Percentiles rank a stretch among this genome's conserved stretches.
Evolutionary conservation across 2,113 vertebrate species (phyloP).

Genomic region (Hippoglossus stenolepis): DNA sequence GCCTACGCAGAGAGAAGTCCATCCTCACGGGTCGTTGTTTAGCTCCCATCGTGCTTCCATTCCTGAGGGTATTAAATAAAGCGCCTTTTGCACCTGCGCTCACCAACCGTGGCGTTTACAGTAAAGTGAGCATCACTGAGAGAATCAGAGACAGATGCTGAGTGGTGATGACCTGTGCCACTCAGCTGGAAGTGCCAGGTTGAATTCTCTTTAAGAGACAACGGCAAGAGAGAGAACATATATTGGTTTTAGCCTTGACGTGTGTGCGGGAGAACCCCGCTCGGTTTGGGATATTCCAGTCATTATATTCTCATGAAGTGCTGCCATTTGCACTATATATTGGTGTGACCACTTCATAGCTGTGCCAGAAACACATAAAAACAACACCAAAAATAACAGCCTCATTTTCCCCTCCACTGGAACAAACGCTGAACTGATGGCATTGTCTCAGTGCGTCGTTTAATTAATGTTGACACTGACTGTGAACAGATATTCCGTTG

Average conservation of each 20-base stretch:
- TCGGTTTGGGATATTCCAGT: conserved; percentile 11
- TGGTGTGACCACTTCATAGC: conserved; percentile 39
- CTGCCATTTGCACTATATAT: not conserved
- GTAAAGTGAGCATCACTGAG: conserved; percentile 3
- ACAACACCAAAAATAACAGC: conserved; percentile 31
- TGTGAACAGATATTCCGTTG: conserved; percentile 55
- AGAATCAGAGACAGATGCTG: conserved; percentile 45
- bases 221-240: not conserved
- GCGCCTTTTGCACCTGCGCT: conserved; percentile 56
- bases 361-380: conserved; percentile 32
- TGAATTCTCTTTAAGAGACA: not conserved
- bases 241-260: conserved; percentile 1
- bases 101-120: conserved; percentile 8
- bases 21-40: conserved; percentile 55
- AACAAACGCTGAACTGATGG: conserved; percentile 50
- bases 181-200: conserved; percentile 21
- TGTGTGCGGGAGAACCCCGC: not conserved
- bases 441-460: conserved; percentile 48
- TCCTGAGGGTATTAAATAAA: conserved; percentile 37
- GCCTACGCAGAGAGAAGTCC: conserved; percentile 50
- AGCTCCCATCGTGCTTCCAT: conserved; percentile 47
- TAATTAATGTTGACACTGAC: conserved; percentile 31
- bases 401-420: conserved; percentile 20
- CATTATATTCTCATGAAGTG: conserved; percentile 29
- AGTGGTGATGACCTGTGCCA: conserved; percentile 21